These are phyloP conservation scores for Vollenhovia emeryi DNA, from an alignment of 1,140 invertebrate genomes.

Conservation along the genomic window DNA sequence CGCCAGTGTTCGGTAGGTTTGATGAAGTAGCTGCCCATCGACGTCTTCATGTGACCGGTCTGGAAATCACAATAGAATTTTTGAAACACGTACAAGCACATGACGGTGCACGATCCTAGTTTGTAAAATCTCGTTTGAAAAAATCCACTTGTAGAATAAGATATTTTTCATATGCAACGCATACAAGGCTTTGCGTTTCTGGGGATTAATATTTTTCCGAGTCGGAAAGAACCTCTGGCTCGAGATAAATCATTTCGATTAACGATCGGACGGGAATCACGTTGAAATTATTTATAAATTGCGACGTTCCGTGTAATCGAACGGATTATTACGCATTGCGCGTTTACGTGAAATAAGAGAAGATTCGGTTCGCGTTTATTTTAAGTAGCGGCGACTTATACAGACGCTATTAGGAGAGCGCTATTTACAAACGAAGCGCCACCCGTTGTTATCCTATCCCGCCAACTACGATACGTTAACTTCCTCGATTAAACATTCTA, in stretches of 20 bases:
- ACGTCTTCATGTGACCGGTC: constrained; percentile 88
- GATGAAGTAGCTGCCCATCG: constrained; percentile 87
- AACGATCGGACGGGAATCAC: neutral
- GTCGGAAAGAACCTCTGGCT: neutral
- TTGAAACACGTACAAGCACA: neutral
- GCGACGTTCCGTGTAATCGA: neutral
- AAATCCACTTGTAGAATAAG: neutral
- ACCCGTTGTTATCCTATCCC: constrained; percentile 43
- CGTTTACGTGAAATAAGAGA: constrained; percentile 12
- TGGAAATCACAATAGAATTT: constrained; percentile 77
- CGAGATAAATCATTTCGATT: neutral
- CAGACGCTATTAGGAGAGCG: constrained; percentile 37
- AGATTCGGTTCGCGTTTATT: constrained; percentile 39
- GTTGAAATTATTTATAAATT: constrained; percentile 38
- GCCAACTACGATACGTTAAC: constrained; percentile 22
- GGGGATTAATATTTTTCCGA: neutral
- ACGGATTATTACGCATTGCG: constrained; percentile 10
- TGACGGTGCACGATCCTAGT: neutral
- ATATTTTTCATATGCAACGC: neutral
- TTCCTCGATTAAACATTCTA: constrained; percentile 52
- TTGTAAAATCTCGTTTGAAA: neutral
- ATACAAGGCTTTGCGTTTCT: neutral
- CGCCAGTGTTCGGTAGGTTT: constrained; percentile 86
- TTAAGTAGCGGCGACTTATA: constrained; percentile 5
- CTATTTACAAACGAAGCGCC: constrained; percentile 51